These are phyloP conservation scores for Acronicta leporina DNA, from an alignment of 2,888 invertebrate genomes.

Conservation along the genomic window DNA sequence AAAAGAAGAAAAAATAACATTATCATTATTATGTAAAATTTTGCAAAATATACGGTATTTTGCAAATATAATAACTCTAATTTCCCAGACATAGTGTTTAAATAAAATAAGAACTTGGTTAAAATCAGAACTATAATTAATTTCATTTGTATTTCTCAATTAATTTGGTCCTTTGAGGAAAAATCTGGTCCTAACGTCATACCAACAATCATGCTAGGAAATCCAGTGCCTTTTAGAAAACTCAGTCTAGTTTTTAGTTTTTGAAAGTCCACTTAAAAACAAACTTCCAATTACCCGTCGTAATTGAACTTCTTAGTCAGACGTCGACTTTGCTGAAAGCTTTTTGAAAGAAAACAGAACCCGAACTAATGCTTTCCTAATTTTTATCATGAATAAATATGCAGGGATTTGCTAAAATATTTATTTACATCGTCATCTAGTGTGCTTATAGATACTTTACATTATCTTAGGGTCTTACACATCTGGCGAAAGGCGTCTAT, in stretches of 20 bases:
- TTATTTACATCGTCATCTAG: no score
- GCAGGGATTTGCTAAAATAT: not conserved
- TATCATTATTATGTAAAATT: no score
- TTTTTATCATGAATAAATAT: conserved; percentile 22
- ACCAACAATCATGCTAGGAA: conserved; percentile 24
- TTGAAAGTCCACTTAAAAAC: conserved; percentile 42
- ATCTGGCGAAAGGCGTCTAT: no score
- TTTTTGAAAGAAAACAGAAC: conserved; percentile 27
- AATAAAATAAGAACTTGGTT: no score
- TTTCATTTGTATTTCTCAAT: not conserved
- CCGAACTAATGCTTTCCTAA: conserved; percentile 20
- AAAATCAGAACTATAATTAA: no score
- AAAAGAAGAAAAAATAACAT: no score
- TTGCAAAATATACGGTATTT: no score
- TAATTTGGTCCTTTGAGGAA: conserved; percentile 6
- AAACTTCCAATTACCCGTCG: conserved; percentile 47
- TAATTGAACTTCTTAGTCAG: conserved; percentile 42
- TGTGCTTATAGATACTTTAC: no score
- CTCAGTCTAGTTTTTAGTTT: conserved; percentile 22
- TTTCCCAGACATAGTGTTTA: no score
- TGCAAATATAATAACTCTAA: no score
- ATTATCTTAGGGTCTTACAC: no score
- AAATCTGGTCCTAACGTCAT: conserved; percentile 18
- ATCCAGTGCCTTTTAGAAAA: conserved; percentile 37
- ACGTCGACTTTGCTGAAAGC: conserved; percentile 26